These are phyloP conservation scores for Psammodynastes pulverulentus DNA, from an alignment of 2,113 vertebrate species.

Conservation along the genomic window DNA sequence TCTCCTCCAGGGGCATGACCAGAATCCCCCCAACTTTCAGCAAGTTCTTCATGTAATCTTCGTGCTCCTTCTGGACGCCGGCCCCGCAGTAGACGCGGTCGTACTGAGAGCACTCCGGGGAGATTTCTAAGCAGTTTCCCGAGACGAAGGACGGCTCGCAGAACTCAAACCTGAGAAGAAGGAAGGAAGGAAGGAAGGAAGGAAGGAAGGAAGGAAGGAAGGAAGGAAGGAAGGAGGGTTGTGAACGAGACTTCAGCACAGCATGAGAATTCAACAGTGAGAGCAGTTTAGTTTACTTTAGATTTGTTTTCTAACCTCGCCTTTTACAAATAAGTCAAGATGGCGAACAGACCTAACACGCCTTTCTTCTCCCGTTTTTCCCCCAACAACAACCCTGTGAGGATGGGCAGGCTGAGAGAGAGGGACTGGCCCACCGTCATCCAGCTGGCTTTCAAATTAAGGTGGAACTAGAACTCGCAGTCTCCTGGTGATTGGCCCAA, in stretches of 20 bases:
- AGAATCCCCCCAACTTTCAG: constrained; percentile 93
- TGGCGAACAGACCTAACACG: not conserved
- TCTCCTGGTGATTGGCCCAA: no score
- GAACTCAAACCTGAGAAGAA: constrained; percentile 86
- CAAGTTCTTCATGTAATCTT: constrained; percentile 94
- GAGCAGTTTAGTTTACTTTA: not conserved
- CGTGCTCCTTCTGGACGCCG: constrained; percentile 92
- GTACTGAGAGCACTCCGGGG: constrained; percentile 86
- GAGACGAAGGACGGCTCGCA: constrained; percentile 93
- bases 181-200: not conserved
- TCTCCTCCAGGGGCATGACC: constrained; percentile 95
- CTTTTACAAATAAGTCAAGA: not conserved
- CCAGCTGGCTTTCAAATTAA: no score
- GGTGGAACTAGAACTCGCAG: no score
- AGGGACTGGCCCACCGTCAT: not conserved
- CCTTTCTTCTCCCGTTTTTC: not conserved
- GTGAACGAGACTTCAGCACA: not conserved
- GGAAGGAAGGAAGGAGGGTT: not conserved
- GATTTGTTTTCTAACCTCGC: not conserved
- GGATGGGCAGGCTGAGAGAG: not conserved
- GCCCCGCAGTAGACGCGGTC: constrained; percentile 96
- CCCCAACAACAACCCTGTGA: not conserved
- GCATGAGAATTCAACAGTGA: not conserved
- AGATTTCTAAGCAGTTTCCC: constrained; percentile 94
- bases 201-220: not conserved